Evolutionary conservation across 23 tunicate species (phyloP), one percentile per base, ranked within the genome.

Genomic region (Halocynthia roretzi): DNA sequence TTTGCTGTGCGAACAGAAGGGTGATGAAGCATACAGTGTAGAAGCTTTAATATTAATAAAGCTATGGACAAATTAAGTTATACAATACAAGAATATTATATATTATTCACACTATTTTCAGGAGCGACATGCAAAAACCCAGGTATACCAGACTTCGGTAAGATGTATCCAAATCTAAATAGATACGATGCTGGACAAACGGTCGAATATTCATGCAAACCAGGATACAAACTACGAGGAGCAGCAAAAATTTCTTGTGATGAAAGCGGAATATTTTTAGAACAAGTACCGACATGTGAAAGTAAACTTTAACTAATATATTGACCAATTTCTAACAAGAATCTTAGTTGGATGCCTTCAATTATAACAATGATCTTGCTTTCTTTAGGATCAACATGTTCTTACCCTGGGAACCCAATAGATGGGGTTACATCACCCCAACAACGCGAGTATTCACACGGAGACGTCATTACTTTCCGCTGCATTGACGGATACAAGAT

Each of bases 221-320:
- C 57, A 52, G 83, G 83, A 11, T 80, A 68, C 83, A 80, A 11
- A 53, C 22, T 80, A 21, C 31, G 21, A 6, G 83, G 83, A 52
- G 40, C 58, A 12, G 17, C 74, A 54, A 48, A 62, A n/a, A 53
- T 44, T 19, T 0, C 69, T 55, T 80, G 83, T 67, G 61, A 67
- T 50, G 56, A 50, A 7, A 51, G 49, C 49, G 83, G 83, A 19
- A 54, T 18, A 51, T 80, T 70, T 54, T 80, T 76, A 48, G 72
- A 80, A 7, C 17, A 8, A 22, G 31, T 66, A 54, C 83, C 83
- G 8, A 67, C 72, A 31, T 68, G 78, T 74, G 64, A 74, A 74
- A 52, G 78, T 74, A n/a, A 54, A 54, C n/a, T 40, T 0, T 20
- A 65, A 70, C 4, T 2, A 20, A n/a, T 50, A 9, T 70, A 23